A percentile compares a stretch with the other conserved stretches of the same genome.
Conservation (phyloP, 2,113 vertebrate species). For the Oxygymnocypris stewartii region DNA sequence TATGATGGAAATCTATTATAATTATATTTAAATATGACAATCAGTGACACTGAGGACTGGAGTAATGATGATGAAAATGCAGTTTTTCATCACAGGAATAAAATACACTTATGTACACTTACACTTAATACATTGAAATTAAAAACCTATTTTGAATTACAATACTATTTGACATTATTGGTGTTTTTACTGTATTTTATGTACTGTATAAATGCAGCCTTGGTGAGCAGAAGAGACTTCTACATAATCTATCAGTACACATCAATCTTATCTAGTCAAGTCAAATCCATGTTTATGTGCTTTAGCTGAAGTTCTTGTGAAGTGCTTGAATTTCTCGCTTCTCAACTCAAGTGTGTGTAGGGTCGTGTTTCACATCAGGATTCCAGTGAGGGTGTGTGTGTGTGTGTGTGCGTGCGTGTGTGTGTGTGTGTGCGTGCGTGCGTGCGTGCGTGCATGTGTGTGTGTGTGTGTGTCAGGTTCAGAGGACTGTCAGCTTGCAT, state of each 20-base stretch:
- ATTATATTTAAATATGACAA: too few relatives aligned
- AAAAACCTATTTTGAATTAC: background rate
- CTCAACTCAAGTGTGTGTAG: background rate
- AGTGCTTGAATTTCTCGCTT: background rate
- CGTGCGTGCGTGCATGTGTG: conserved; percentile 15
- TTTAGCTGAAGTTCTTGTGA: background rate
- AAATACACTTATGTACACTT: background rate
- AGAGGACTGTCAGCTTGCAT: conserved; percentile 38
- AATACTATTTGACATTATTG: background rate
- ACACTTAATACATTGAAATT: background rate
- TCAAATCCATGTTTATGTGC: background rate
- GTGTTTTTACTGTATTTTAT: background rate
- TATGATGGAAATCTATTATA: too few relatives aligned
- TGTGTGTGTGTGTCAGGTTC: conserved; percentile 42
- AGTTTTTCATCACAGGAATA: background rate
- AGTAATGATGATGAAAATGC: background rate
- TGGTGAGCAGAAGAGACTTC: background rate
- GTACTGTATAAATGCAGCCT: background rate
- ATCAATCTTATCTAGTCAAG: background rate
- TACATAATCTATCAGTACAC: background rate
- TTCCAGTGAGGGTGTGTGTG: background rate
- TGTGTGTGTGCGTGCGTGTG: background rate
- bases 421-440: background rate
- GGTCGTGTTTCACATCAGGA: background rate
- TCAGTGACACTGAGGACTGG: too few relatives aligned